Conservation (phyloP, 2,888 invertebrate species). For the Ametastegia equiseti region DNA sequence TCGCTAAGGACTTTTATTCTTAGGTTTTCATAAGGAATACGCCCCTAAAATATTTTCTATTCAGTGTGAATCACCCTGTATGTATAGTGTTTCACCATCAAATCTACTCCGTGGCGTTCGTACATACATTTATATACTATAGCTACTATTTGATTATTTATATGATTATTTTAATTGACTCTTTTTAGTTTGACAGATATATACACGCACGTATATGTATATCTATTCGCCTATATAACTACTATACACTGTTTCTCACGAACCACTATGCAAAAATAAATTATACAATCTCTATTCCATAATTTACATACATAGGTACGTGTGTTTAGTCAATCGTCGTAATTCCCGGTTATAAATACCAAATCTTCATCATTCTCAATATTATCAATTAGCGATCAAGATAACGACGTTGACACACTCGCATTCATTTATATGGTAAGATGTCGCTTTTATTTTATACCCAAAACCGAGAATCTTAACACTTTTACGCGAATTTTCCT, state of each 20-base stretch:
- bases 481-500: no score
- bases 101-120: neutral
- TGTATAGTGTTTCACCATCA: neutral
- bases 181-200: constrained; percentile 4
- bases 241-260: neutral
- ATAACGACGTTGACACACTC: no score
- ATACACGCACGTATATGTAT: constrained; percentile 23
- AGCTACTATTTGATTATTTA: neutral
- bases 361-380: no score
- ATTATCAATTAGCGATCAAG: no score
- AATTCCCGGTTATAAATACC: no score
- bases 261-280: neutral
- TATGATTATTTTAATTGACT: constrained; percentile 38
- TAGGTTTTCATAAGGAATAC: no score
- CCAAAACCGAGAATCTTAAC: no score
- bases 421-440: no score
- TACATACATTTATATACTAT: neutral
- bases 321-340: no score
- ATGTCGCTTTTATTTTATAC: no score
- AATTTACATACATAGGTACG: neutral
- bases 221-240: neutral
- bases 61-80: neutral
- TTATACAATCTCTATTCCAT: neutral
- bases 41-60: neutral
- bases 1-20: no score